Conservation (phyloP, 2,888 invertebrate genomes). For the Diaphora mendica region DNA sequence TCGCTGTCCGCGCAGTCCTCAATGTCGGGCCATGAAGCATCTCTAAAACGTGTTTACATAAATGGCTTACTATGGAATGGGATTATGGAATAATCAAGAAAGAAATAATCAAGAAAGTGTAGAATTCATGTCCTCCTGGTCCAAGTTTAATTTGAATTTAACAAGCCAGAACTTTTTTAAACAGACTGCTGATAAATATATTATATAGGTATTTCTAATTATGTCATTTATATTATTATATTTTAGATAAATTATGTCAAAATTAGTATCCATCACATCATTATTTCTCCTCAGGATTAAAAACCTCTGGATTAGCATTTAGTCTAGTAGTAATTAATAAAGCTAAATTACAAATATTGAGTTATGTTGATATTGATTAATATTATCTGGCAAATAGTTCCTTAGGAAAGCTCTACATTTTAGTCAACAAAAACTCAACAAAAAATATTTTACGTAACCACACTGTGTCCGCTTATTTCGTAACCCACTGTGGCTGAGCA, state of each 20-base stretch:
- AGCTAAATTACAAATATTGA: too few relatives aligned
- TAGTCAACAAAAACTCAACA: neutral
- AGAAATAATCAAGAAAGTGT: neutral
- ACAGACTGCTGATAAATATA: too few relatives aligned
- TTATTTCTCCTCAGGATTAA: too few relatives aligned
- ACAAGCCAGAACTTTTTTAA: too few relatives aligned
- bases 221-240: too few relatives aligned
- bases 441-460: slow-evolving; percentile 12
- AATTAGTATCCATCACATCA: too few relatives aligned
- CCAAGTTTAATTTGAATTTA: neutral
- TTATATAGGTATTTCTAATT: too few relatives aligned
- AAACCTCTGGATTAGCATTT: too few relatives aligned
- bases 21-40: slow-evolving; percentile 27
- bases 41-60: neutral
- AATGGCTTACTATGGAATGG: too few relatives aligned
- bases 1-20: slow-evolving; percentile 54
- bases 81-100: neutral
- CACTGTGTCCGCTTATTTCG: slow-evolving; percentile 19
- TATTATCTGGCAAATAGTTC: neutral
- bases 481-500: slow-evolving; percentile 44
- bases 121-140: neutral
- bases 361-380: neutral
- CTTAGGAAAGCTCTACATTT: neutral
- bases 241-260: too few relatives aligned
- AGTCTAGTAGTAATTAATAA: too few relatives aligned